Conservation (phyloP, 2,888 invertebrate species). For the Boloria euphrosyne region DNA sequence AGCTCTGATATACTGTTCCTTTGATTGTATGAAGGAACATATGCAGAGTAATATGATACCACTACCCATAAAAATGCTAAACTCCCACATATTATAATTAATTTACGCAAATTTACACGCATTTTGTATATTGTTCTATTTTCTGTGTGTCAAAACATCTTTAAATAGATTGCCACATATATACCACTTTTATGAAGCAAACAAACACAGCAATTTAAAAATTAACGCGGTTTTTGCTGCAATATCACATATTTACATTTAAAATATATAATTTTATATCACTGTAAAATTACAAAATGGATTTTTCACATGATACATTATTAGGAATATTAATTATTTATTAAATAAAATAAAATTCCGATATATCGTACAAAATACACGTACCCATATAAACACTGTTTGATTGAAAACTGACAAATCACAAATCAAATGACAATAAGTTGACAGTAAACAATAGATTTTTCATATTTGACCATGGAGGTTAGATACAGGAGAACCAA, state of each 20-base stretch:
- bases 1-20: constrained; percentile 48
- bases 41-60: constrained; percentile 56
- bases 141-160: constrained; percentile 19
- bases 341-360: constrained; percentile 3
- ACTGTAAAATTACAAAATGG: not conserved
- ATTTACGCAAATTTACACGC: constrained; percentile 68
- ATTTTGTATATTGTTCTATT: constrained; percentile 51
- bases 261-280: constrained; percentile 7
- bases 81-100: constrained; percentile 51
- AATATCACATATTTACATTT: not conserved
- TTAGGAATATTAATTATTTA: not conserved
- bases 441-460: not conserved
- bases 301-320: too few species aligned
- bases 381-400: constrained; percentile 5
- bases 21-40: constrained; percentile 47
- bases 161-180: constrained; percentile 7
- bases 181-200: constrained; percentile 5
- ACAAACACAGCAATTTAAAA: constrained; percentile 7
- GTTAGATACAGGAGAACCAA: too few species aligned
- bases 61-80: constrained; percentile 60
- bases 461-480: constrained; percentile 3
- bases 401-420: constrained; percentile 15
- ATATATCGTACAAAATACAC: constrained; percentile 10
- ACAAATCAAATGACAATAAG: constrained; percentile 5
- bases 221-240: constrained; percentile 1